These are phyloP conservation scores for Erebia aethiops DNA, from an alignment of 2,888 invertebrate species.

Conservation along the genomic window DNA sequence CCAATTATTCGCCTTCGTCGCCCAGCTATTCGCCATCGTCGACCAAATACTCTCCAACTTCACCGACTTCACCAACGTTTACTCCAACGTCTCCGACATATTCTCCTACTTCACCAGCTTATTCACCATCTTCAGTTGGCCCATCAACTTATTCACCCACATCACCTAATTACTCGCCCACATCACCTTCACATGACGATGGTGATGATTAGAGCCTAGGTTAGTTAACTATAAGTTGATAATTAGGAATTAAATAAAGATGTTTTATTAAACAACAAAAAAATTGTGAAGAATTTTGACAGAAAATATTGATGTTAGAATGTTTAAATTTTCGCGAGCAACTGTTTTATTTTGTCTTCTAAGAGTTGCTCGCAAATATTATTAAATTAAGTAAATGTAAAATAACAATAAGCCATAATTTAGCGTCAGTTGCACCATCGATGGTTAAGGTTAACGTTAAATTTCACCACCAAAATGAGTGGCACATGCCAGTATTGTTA, in stretches of 20 bases:
- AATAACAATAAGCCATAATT: too few relatives aligned
- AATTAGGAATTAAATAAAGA: too few relatives aligned
- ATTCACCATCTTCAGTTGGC: constrained; percentile 89
- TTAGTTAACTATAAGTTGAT: not conserved
- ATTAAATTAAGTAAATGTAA: not conserved
- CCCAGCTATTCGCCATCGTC: constrained; percentile 91
- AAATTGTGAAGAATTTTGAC: not conserved
- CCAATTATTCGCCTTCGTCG: constrained; percentile 89
- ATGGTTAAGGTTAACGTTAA: too few relatives aligned
- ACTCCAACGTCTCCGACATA: constrained; percentile 91
- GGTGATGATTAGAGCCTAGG: constrained; percentile 69
- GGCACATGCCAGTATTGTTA: too few relatives aligned
- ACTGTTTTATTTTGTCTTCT: not conserved
- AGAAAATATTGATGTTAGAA: constrained; percentile 8
- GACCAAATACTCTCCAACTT: constrained; percentile 91
- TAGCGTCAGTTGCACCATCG: too few relatives aligned
- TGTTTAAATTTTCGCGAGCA: constrained; percentile 5
- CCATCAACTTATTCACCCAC: constrained; percentile 78
- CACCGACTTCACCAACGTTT: constrained; percentile 90
- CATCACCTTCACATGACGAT: constrained; percentile 78
- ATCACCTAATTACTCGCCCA: constrained; percentile 72
- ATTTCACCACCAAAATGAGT: too few relatives aligned
- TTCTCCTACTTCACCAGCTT: constrained; percentile 91
- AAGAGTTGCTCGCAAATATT: not conserved
- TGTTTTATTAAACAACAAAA: too few relatives aligned